phyloP scores from a whole-genome alignment of 2,888 invertebrate species.

The Eilema griseolum region DNA sequence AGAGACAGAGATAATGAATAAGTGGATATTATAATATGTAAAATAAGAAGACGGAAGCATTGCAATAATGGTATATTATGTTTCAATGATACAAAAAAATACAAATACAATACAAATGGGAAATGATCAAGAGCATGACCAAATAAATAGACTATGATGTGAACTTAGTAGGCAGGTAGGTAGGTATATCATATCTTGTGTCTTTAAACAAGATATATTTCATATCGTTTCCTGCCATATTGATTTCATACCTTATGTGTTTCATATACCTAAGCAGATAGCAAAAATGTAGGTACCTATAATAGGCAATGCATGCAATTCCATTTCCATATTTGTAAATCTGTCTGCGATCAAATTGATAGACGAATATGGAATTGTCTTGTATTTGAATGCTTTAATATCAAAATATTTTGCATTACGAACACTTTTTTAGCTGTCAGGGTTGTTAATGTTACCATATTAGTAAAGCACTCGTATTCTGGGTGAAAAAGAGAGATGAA shows the following conservation, averaged over 20 bases:
- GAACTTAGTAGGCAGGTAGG: neutral
- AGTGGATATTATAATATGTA: neutral
- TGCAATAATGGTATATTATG: neutral
- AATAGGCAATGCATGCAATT: neutral
- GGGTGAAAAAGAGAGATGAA: too few species aligned
- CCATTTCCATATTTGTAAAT: neutral
- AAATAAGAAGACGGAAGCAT: neutral
- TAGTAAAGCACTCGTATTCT: too few species aligned
- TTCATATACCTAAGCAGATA: slow-evolving; percentile 1
- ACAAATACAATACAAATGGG: neutral
- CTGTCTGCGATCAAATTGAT: slow-evolving; percentile 2
- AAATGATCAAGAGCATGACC: neutral
- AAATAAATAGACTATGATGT: neutral
- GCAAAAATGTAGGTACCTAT: neutral
- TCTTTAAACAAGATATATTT: slow-evolving; percentile 33
- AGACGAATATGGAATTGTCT: slow-evolving; percentile 13
- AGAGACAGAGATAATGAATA: neutral
- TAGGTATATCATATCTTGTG: slow-evolving; percentile 20
- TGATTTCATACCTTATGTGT: slow-evolving; percentile 30
- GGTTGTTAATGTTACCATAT: too few species aligned
- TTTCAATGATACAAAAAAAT: neutral
- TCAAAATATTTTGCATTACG: slow-evolving; percentile 13
- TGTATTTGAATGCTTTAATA: slow-evolving; percentile 23
- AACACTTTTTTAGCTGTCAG: slow-evolving; percentile 5
- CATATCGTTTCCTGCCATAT: slow-evolving; percentile 35